phyloP scores from a whole-genome alignment of 2,113 vertebrate species.

The Loxodonta africana region DNA sequence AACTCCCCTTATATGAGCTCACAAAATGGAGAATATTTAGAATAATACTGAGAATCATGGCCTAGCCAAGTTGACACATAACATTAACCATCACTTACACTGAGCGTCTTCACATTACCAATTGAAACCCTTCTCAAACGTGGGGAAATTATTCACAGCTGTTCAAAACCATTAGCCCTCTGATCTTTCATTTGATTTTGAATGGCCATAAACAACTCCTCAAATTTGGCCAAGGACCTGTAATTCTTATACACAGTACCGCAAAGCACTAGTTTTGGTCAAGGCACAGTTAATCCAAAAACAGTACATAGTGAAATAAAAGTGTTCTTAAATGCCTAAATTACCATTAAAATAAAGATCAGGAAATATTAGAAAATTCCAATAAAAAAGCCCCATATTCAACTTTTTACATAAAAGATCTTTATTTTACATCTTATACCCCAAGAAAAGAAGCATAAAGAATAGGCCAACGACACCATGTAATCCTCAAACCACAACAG shows the following conservation, averaged over 20 bases:
- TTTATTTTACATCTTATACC: not conserved
- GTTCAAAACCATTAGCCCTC: not conserved
- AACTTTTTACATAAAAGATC: not conserved
- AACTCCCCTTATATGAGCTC: too few species aligned
- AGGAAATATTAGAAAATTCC: not conserved
- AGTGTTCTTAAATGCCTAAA: not conserved
- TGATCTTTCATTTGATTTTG: not conserved
- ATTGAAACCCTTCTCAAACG: not conserved
- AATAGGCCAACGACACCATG: not conserved
- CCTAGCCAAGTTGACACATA: too few species aligned
- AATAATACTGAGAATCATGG: too few species aligned
- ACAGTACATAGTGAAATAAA: not conserved
- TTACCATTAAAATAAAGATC: not conserved
- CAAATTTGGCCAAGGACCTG: not conserved
- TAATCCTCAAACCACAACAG: not conserved
- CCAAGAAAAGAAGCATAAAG: not conserved
- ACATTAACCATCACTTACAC: too few species aligned
- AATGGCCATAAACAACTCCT: not conserved
- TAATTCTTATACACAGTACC: not conserved
- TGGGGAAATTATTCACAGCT: not conserved
- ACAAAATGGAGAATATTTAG: too few species aligned
- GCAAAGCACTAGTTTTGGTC: not conserved
- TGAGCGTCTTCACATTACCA: not conserved
- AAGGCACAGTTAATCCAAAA: not conserved
- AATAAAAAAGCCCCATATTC: constrained; percentile 1